A percentile compares a stretch with the other conserved stretches of the same genome.
Evolutionary conservation across 2,113 vertebrate species (phyloP).

Genomic region (Salvelinus namaycush): DNA sequence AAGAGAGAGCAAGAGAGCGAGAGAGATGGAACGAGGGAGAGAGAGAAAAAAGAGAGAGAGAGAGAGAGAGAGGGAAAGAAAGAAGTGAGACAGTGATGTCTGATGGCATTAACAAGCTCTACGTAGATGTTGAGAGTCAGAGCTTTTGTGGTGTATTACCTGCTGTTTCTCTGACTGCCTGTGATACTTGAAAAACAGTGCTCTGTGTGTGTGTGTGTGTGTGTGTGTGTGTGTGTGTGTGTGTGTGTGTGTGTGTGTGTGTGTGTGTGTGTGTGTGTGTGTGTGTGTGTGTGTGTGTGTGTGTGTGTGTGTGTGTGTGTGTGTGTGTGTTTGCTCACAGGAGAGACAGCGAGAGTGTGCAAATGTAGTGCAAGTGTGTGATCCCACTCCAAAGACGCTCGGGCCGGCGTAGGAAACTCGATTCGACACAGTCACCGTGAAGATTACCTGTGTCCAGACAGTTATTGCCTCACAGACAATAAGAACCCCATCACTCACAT

Average conservation of each 20-base stretch:
- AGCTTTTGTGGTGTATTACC: constrained; percentile 52
- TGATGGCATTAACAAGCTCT: neutral
- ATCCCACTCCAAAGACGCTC: neutral
- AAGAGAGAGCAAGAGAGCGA: neutral
- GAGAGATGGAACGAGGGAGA: neutral
- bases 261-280: too few relatives aligned
- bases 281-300: neutral
- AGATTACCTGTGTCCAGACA: constrained; percentile 70
- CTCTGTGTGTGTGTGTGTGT: neutral
- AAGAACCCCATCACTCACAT: constrained; percentile 66
- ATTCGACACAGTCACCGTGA: constrained; percentile 61
- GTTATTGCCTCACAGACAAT: constrained; percentile 73
- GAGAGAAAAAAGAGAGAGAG: neutral
- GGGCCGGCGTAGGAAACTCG: constrained; percentile 46
- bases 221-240: too few relatives aligned
- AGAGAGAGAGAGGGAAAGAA: too few relatives aligned
- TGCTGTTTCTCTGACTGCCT: constrained; percentile 59
- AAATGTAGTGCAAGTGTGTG: neutral
- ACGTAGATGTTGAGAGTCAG: constrained; percentile 60
- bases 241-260: too few relatives aligned
- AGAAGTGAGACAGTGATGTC: too few relatives aligned
- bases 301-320: neutral
- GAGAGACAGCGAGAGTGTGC: constrained; percentile 7
- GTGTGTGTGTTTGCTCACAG: neutral
- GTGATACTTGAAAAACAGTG: constrained; percentile 39